Percentiles rank a stretch among this genome's conserved stretches.
phyloP scores from a whole-genome alignment of 2,797 vertebrate genomes.

The Fundulus diaphanus region DNA sequence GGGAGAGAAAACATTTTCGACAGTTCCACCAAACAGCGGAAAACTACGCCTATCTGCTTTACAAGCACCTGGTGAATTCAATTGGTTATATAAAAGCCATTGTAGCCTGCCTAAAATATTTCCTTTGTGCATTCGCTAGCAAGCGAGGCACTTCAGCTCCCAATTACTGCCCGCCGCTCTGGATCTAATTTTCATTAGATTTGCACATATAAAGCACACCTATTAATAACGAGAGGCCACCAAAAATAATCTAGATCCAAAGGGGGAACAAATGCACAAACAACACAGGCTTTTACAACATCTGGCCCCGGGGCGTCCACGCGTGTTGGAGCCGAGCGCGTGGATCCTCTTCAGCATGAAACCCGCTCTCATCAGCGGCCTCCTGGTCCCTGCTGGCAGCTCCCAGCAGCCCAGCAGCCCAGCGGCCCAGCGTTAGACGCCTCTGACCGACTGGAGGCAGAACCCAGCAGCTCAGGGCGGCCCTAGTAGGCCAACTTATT shows the following conservation, averaged over 20 bases:
- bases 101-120: conserved; percentile 8
- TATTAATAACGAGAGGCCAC: conserved; percentile 7
- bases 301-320: conserved; percentile 4
- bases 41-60: not conserved
- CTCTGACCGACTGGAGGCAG: not conserved
- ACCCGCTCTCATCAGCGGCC: conserved; percentile 67
- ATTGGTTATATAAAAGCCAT: conserved; percentile 13
- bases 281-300: conserved; percentile 11
- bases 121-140: not conserved
- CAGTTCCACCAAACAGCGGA: not conserved
- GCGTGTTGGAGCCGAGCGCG: conserved; percentile 46
- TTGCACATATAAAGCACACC: conserved; percentile 6
- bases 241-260: not conserved
- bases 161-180: not conserved
- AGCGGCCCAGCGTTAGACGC: not conserved
- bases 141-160: not conserved
- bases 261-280: not conserved
- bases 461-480: conserved; percentile 9
- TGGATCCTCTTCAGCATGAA: conserved; percentile 54
- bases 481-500: no score
- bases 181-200: conserved; percentile 14
- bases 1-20: not conserved
- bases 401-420: conserved; percentile 1
- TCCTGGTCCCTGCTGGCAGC: conserved; percentile 61
- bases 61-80: not conserved